These are phyloP conservation scores for Tenualosa thibaudeaui DNA, from an alignment of 2,797 vertebrate genomes.

Conservation along the genomic window DNA sequence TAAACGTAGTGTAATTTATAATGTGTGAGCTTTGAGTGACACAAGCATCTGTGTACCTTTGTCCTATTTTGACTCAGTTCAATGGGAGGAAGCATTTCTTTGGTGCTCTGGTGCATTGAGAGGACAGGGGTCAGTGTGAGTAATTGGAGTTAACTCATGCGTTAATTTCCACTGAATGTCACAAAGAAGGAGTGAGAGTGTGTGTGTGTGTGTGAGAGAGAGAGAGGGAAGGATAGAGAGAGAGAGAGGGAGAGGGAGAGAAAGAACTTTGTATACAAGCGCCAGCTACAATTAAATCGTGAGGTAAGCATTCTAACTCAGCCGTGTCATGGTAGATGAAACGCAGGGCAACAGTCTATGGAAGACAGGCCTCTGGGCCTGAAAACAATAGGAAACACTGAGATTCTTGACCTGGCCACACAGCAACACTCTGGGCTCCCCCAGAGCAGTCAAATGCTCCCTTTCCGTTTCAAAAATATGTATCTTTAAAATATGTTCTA, in stretches of 20 bases:
- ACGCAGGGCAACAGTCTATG: neutral
- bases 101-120: neutral
- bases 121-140: constrained; percentile 58
- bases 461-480: neutral
- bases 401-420: neutral
- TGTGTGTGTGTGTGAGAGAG: no score
- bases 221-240: neutral
- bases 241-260: neutral
- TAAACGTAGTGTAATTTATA: neutral
- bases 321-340: neutral
- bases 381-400: neutral
- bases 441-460: neutral
- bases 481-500: neutral
- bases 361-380: neutral
- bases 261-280: constrained; percentile 44
- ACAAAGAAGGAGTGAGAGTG: constrained; percentile 48
- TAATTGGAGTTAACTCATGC: constrained; percentile 69
- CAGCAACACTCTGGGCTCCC: neutral
- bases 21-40: neutral
- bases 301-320: constrained; percentile 45
- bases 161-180: constrained; percentile 59
- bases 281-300: constrained; percentile 41
- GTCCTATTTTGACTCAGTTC: neutral
- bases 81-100: constrained; percentile 10
- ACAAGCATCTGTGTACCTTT: neutral